These are phyloP conservation scores for Chrysodeixis includens DNA, from an alignment of 2,888 invertebrate species.

Conservation along the genomic window DNA sequence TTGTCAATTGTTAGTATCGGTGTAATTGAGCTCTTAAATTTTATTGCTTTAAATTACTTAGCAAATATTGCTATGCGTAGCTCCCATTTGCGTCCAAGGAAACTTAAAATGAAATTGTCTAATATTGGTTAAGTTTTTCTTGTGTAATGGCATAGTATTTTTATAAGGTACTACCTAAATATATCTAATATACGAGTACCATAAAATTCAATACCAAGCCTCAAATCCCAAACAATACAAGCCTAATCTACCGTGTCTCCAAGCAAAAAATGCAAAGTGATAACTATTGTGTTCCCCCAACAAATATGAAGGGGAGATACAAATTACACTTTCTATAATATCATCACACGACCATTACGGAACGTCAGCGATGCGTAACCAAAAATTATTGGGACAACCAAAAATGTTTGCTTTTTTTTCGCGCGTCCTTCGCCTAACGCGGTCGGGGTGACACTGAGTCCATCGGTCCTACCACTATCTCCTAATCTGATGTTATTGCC, in stretches of 20 bases:
- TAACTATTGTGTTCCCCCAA: constrained; percentile 69
- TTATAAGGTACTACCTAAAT: too few species aligned
- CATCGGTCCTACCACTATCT: too few species aligned
- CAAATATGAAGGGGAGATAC: constrained; percentile 75
- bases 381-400: constrained; percentile 82
- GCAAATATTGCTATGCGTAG: too few species aligned
- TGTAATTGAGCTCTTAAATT: too few species aligned
- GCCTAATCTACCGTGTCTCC: constrained; percentile 62
- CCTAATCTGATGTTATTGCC: too few species aligned
- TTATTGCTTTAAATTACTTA: too few species aligned
- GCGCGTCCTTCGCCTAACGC: constrained; percentile 76
- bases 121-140: too few species aligned
- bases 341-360: constrained; percentile 86
- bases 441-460: constrained; percentile 75
- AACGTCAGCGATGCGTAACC: constrained; percentile 79
- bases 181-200: too few species aligned
- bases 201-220: constrained; percentile 3
- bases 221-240: constrained; percentile 38
- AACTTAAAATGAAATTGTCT: too few species aligned
- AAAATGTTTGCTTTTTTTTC: constrained; percentile 71
- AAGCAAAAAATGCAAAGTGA: constrained; percentile 68
- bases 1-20: too few species aligned
- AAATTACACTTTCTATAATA: constrained; percentile 87
- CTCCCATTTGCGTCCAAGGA: too few species aligned
- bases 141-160: too few species aligned